A percentile compares a stretch with the other conserved stretches of the same genome.
Evolutionary conservation across 2,797 vertebrate genomes (phyloP).

Genomic region (Synaphobranchus kaupii): DNA sequence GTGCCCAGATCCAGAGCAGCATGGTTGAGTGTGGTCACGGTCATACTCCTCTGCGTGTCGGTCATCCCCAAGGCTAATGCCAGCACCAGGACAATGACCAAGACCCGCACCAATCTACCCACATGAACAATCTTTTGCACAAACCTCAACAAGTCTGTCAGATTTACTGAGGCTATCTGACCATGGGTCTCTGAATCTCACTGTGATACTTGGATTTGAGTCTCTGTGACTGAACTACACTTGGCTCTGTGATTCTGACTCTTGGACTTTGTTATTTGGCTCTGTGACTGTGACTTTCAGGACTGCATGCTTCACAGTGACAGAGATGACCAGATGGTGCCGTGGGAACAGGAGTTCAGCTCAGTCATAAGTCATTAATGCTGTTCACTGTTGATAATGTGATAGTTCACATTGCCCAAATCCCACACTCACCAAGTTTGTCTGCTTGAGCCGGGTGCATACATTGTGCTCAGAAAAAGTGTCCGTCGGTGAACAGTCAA

Average conservation of each 20-base stretch:
- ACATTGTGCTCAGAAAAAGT: neutral
- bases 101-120: neutral
- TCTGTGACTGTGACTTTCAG: slow-evolving; percentile 45
- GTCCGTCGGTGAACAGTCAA: too few species aligned
- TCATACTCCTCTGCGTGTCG: neutral
- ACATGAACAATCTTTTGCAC: neutral
- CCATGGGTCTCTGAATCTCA: neutral
- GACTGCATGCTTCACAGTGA: neutral
- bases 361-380: neutral
- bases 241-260: neutral
- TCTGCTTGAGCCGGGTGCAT: neutral
- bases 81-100: neutral
- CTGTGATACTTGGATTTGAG: neutral
- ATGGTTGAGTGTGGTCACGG: neutral
- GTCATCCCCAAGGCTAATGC: neutral
- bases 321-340: neutral
- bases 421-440: neutral
- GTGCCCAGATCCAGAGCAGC: neutral
- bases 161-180: neutral
- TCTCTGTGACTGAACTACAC: too few species aligned
- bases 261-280: neutral
- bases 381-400: neutral
- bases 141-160: neutral
- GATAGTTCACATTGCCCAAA: too few species aligned
- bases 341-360: neutral